A percentile compares a stretch with the other conserved stretches of the same genome.
These are phyloP conservation scores for Poliocrania exsul DNA, from an alignment of 2,797 vertebrate genomes.

Conservation along the genomic window DNA sequence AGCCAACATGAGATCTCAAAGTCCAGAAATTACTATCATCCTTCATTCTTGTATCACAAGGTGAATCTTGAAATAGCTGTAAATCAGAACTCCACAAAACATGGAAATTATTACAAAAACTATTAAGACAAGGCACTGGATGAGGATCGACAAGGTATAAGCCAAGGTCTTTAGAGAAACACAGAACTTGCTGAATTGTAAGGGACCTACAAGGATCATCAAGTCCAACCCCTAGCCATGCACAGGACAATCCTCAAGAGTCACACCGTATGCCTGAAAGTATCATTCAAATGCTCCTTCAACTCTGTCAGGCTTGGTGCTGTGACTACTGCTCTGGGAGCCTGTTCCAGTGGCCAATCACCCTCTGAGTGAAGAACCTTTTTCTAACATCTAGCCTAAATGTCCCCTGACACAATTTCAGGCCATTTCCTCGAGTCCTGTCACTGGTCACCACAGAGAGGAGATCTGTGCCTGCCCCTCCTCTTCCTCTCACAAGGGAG, in stretches of 20 bases:
- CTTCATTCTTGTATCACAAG: background rate
- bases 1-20: background rate
- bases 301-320: background rate
- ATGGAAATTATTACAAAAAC: background rate
- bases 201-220: background rate
- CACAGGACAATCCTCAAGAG: background rate
- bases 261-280: background rate
- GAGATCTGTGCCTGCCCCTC: background rate
- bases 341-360: background rate
- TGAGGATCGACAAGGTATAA: background rate
- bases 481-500: background rate
- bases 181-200: background rate
- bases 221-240: background rate
- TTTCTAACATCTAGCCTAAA: background rate
- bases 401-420: background rate
- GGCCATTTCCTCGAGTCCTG: background rate
- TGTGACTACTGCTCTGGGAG: background rate
- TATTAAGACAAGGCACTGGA: background rate
- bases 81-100: background rate
- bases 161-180: background rate
- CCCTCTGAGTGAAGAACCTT: background rate
- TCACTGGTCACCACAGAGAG: background rate
- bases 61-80: background rate
- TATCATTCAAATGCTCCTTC: background rate
- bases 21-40: background rate